Base-by-base conservation (phyloP, 2,888 invertebrate species). In the Apotomis turbidana region DNA sequence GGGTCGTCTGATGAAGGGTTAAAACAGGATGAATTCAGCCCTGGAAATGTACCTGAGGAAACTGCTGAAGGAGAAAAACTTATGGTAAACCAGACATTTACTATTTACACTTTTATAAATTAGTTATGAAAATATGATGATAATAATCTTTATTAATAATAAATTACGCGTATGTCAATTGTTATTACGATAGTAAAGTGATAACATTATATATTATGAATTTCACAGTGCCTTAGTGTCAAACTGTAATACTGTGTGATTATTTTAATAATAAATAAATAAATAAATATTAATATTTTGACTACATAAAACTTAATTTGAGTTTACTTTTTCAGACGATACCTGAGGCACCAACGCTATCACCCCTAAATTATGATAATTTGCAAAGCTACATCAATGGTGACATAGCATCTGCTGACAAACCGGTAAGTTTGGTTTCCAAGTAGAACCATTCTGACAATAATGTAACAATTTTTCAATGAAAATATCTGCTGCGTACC, bases 291-390 rank as follows among this genome's bases (percentile, higher is more conserved):
- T 27, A 1, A 27, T 27, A 2, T 27, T 27, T 2, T 27, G 27
- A 27, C 27, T 27, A 27, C 27, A 27, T 2, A 0, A 27, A 27
- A 27, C 2, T 27, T 27, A 27, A 27, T 27, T 27, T 36, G 0
- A 27, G 5, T 27, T 27, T 27, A 4, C 4, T 5, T n/a, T 69
- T 75, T 10, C 73, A 78, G 79, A 52, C 69, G 0, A 79, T 81
- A 0, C 82, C 81, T 15, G 78, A 77, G 51, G 79, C 80, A 0
- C 83, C 83, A 0, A 76, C 60, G 0, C 74, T 84, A 0, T 75
- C 78, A 0, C 69, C 77, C 3, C 70, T 84, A 0, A 76, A 80
- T 71, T 76, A 75, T 38, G 76, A 76, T n/a, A 73, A 44, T 0
- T 60, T 82, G 1, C 81, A 80, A 0, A 75, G 77, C 4, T 74